A percentile compares a stretch with the other conserved stretches of the same genome.
Evolutionary conservation across 2,113 vertebrate species (phyloP).

Genomic region (Caranx melampygus): DNA sequence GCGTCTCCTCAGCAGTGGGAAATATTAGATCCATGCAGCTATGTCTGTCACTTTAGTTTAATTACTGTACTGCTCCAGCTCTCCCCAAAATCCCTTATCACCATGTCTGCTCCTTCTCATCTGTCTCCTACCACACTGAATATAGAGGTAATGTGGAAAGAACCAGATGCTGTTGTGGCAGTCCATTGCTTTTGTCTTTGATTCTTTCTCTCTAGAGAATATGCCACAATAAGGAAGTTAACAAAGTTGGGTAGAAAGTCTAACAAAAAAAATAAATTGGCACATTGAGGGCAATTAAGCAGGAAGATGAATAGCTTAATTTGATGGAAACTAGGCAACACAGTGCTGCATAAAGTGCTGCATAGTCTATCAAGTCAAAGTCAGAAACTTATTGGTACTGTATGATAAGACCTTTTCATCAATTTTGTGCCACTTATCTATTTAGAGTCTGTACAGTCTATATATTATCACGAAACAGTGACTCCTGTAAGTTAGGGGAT

Average conservation of each 20-base stretch:
- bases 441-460: constrained; percentile 8
- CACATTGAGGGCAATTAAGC: constrained; percentile 77
- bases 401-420: constrained; percentile 62
- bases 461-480: constrained; percentile 33
- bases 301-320: constrained; percentile 74
- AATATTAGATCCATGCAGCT: constrained; percentile 56
- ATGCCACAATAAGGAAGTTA: constrained; percentile 49
- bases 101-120: constrained; percentile 49
- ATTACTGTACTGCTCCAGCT: constrained; percentile 64
- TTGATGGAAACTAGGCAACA: constrained; percentile 53
- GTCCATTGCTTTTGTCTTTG: constrained; percentile 66
- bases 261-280: constrained; percentile 63
- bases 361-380: constrained; percentile 53
- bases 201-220: constrained; percentile 61
- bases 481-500: not conserved
- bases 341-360: constrained; percentile 31
- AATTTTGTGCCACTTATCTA: constrained; percentile 41
- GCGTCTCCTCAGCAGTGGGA: constrained; percentile 39
- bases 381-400: constrained; percentile 58
- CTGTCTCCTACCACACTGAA: constrained; percentile 64
- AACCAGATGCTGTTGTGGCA: constrained; percentile 72
- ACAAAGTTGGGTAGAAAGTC: constrained; percentile 64
- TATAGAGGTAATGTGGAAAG: constrained; percentile 63
- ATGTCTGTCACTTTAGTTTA: constrained; percentile 70
- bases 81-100: constrained; percentile 63